These are phyloP conservation scores for Ricordea florida DNA, from an alignment of 92 coral and sea anemone genomes.

Conservation along the genomic window DNA sequence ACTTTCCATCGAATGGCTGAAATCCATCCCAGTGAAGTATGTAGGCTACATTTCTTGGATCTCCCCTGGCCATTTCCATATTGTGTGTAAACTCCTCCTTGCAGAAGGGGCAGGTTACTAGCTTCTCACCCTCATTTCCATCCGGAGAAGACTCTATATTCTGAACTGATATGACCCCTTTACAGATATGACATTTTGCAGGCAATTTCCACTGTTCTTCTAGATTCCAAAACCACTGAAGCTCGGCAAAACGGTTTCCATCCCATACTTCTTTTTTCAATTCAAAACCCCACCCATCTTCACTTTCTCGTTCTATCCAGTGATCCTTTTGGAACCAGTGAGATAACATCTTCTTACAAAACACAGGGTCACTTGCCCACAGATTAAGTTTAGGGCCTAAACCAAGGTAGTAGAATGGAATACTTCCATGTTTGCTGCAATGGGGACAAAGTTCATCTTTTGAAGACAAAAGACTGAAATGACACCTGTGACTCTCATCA, in stretches of 20 bases:
- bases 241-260: slow-evolving; percentile 20
- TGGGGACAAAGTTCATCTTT: slow-evolving; percentile 7
- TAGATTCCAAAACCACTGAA: slow-evolving; percentile 43
- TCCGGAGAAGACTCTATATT: slow-evolving; percentile 11
- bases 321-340: slow-evolving; percentile 1
- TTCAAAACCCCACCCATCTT: neutral
- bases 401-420: slow-evolving; percentile 26
- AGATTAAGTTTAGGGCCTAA: slow-evolving; percentile 2
- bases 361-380: slow-evolving; percentile 21
- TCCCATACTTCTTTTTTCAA: too few relatives aligned
- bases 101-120: neutral
- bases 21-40: slow-evolving; percentile 43
- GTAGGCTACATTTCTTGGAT: slow-evolving; percentile 19
- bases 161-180: slow-evolving; percentile 1
- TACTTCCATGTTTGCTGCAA: neutral
- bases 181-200: slow-evolving; percentile 2
- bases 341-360: slow-evolving; percentile 4
- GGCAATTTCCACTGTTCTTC: slow-evolving; percentile 17
- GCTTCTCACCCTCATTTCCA: neutral
- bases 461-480: neutral
- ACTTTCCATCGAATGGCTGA: slow-evolving; percentile 28
- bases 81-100: neutral
- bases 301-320: neutral
- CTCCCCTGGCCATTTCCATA: neutral
- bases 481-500: neutral